A percentile compares a stretch with the other conserved stretches of the same genome.
Evolutionary conservation across 2,888 invertebrate species (phyloP).

Genomic region (Julus scandinavius): DNA sequence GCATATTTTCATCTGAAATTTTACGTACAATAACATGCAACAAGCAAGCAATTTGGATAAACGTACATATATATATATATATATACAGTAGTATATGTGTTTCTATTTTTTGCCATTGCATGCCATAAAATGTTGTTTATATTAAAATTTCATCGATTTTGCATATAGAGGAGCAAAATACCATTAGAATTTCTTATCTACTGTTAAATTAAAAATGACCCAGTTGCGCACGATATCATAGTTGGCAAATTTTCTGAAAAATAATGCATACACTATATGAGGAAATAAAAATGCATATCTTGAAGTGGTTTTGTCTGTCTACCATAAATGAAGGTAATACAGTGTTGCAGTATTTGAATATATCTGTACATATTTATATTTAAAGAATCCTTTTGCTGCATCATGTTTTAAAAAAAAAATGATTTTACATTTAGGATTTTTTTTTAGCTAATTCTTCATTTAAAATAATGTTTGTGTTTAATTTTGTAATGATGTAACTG

Average conservation of each 20-base stretch:
- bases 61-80: neutral
- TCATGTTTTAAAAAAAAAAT: neutral
- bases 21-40: neutral
- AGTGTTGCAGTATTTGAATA: neutral
- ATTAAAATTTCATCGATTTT: conserved; percentile 30
- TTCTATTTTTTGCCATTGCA: neutral
- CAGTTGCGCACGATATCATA: neutral
- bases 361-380: neutral
- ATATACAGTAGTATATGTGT: neutral
- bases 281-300: neutral
- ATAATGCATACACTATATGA: neutral
- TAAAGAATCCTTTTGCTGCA: neutral
- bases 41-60: neutral
- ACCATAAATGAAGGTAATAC: neutral
- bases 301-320: neutral
- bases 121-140: neutral
- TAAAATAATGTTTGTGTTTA: too few relatives aligned
- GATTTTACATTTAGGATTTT: neutral
- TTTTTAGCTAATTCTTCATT: neutral
- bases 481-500: too few relatives aligned
- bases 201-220: neutral
- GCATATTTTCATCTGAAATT: neutral
- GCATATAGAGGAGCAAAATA: neutral
- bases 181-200: neutral
- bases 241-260: neutral